Percentiles rank a stretch among this genome's conserved stretches.
phyloP scores from a whole-genome alignment of 2,888 invertebrate genomes.

The Scrobipalpa atriplicella region DNA sequence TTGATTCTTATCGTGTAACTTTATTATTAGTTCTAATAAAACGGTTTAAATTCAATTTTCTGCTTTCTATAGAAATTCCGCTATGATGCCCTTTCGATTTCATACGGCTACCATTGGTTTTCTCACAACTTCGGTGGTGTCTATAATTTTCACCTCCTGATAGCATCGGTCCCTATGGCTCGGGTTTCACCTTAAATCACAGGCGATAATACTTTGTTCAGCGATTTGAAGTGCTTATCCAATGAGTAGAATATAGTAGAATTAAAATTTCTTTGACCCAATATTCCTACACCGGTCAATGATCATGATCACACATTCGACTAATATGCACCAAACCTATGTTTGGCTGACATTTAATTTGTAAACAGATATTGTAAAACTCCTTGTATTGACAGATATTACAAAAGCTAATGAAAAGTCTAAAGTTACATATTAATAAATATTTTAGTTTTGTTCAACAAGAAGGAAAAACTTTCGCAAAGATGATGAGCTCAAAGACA shows the following conservation, averaged over 20 bases:
- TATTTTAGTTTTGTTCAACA: no score
- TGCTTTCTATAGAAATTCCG: conserved; percentile 11
- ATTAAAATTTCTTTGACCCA: no score
- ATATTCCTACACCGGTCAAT: no score
- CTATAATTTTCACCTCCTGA: conserved; percentile 4
- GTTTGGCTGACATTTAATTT: no score
- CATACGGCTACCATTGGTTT: neutral
- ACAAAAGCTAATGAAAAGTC: no score
- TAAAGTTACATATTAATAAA: no score
- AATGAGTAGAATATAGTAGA: neutral
- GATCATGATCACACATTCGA: no score
- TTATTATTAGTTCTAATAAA: neutral
- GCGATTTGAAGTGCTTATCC: neutral
- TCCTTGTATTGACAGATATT: no score
- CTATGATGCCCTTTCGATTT: neutral
- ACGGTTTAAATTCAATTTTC: neutral
- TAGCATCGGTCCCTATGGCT: conserved; percentile 7
- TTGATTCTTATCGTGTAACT: neutral
- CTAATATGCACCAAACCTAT: no score
- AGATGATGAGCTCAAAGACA: no score
- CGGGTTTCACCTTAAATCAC: neutral
- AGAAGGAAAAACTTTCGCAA: no score
- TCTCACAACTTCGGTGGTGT: conserved; percentile 2
- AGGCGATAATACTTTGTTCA: neutral
- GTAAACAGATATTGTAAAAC: no score